phyloP scores from a whole-genome alignment of 2,797 vertebrate species.

The Eidolon dupreanum region DNA sequence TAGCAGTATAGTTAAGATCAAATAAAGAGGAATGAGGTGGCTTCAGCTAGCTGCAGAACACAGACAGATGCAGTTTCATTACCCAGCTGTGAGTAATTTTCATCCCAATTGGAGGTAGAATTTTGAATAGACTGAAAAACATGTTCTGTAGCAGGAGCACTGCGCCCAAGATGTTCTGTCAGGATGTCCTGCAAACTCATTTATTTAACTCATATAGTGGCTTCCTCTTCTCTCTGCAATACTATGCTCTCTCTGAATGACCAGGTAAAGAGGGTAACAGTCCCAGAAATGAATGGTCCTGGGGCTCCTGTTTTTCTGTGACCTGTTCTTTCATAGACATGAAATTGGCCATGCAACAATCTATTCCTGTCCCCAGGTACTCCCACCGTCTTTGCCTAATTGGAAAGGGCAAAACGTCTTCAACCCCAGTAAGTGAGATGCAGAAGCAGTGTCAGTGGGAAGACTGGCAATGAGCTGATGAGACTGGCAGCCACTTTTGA shows the following conservation, averaged over 20 bases:
- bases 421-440: background rate
- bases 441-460: background rate
- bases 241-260: background rate
- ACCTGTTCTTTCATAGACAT: background rate
- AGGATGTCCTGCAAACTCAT: background rate
- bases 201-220: background rate
- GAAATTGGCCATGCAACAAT: background rate
- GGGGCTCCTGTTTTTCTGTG: background rate
- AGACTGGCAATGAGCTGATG: background rate
- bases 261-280: background rate
- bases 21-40: conserved; percentile 52
- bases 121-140: conserved; percentile 44
- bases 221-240: background rate
- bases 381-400: background rate
- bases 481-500: background rate
- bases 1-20: conserved; percentile 40
- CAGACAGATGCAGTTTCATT: conserved; percentile 61
- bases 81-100: conserved; percentile 69
- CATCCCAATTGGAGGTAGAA: conserved; percentile 17
- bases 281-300: background rate
- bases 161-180: background rate
- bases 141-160: background rate
- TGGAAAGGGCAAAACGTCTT: background rate
- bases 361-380: background rate
- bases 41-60: conserved; percentile 49